A percentile compares a stretch with the other conserved stretches of the same genome.
These are phyloP conservation scores for Acropternis orthonyx DNA, from an alignment of 2,797 vertebrate species.

Conservation along the genomic window DNA sequence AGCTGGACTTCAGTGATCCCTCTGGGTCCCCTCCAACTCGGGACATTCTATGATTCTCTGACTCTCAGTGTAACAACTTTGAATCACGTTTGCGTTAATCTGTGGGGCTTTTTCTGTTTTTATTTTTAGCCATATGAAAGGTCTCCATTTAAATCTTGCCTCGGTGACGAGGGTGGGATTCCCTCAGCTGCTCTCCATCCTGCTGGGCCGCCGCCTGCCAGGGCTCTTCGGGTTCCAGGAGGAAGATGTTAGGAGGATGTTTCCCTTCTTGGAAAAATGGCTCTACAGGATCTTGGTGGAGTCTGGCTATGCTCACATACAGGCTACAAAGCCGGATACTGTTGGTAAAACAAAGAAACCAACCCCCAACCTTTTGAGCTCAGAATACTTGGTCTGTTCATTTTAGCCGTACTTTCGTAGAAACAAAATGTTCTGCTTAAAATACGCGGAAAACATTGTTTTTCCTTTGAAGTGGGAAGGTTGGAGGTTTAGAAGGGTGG, in stretches of 20 bases:
- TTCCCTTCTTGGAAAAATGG: slow-evolving; percentile 64
- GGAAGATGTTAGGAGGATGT: slow-evolving; percentile 69
- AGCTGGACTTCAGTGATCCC: background rate
- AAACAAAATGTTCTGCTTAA: background rate
- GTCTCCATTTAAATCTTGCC: slow-evolving; percentile 77
- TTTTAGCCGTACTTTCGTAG: background rate
- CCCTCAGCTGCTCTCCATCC: slow-evolving; percentile 32
- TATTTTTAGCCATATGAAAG: slow-evolving; percentile 71
- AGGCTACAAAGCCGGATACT: slow-evolving; percentile 77
- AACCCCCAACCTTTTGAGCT: background rate
- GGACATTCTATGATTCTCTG: background rate
- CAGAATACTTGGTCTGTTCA: background rate
- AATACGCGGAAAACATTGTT: background rate
- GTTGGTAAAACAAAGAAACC: slow-evolving; percentile 64
- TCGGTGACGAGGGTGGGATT: background rate
- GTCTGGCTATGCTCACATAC: slow-evolving; percentile 77
- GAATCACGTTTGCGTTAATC: background rate
- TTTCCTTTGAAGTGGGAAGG: background rate
- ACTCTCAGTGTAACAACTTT: background rate
- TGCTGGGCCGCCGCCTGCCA: slow-evolving; percentile 67
- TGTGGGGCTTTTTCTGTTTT: background rate
- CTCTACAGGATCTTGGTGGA: slow-evolving; percentile 61
- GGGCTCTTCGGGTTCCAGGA: slow-evolving; percentile 67
- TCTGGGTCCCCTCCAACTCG: background rate
- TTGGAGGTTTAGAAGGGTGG: background rate